Base-by-base conservation (phyloP, 2,797 vertebrate genomes). In the Neosilurus mollespiculum region DNA sequence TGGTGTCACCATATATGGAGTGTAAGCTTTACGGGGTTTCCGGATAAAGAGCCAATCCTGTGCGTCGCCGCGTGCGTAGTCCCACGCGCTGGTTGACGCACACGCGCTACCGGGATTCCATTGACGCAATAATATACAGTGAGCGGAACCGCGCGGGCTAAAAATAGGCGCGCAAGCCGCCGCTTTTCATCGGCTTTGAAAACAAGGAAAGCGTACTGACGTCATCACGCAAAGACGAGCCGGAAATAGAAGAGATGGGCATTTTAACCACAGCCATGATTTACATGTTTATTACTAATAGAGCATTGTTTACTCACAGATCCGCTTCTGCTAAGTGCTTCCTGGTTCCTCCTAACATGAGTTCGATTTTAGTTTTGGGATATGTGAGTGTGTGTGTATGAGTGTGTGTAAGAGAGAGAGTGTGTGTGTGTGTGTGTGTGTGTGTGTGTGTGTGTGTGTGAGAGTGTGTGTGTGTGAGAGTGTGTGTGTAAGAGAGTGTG, bases 91-190 rank as follows among this genome's bases (percentile, higher is more conserved):
- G 88, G 90, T 88, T 88, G 89, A 92, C 92, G 93, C 92, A 98
- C 96, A 95, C 95, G 96, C 95, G 93, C 65, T 56, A 91, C 85
- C 89, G 95, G 96, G 95, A 96, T 97, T 98, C 97, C 97, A 97
- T 96, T 98, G 97, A 98, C 97, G 97, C 95, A 97, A 92, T 91
- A 34, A 22, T 22, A 58, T 51, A 51, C 4, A 8, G 92, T 89
- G 88, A 88, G 92, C 85, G 87, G 91, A 92, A 93, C 90, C 86
- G 93, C 94, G 92, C 94, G 56, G 34, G 16, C 51, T 66, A 66
- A 80, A 67, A 58, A 80, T 69, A 80, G 64, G 9, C 51, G 34
- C 69, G 2, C 49, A 22, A 53, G 49, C 22, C 76, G 20, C 76
- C n/a, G 4, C 76, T 51, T 56, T 80, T 80, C 65, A 22, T 4